These are phyloP conservation scores for Acropora yongei DNA, from an alignment of 64 coral and sea anemone genomes.

Conservation along the genomic window DNA sequence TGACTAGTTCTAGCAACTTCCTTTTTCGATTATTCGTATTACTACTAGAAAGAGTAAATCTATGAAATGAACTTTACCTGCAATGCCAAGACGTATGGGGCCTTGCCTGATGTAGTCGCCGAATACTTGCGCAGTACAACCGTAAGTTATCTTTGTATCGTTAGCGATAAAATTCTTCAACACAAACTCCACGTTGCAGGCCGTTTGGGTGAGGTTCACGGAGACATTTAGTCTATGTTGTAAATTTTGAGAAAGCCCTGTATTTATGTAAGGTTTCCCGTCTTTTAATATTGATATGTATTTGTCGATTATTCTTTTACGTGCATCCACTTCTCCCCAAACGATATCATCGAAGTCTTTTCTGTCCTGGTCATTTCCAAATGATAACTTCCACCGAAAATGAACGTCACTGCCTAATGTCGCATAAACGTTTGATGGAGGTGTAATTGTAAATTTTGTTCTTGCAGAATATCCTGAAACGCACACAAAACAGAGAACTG, in stretches of 20 bases:
- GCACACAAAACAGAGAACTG: neutral
- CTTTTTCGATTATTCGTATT: neutral
- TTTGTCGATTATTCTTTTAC: neutral
- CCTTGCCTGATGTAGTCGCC: neutral
- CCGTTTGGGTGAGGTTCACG: neutral
- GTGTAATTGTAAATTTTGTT: slow-evolving; percentile 4
- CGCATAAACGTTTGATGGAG: neutral
- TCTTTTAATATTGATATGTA: neutral
- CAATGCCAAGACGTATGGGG: neutral
- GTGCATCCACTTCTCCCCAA: neutral
- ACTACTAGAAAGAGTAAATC: neutral
- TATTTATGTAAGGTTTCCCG: neutral
- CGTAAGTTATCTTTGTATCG: neutral
- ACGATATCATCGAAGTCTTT: neutral
- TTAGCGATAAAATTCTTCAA: neutral
- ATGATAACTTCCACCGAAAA: neutral
- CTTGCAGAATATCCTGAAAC: neutral
- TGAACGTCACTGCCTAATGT: neutral
- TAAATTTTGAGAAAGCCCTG: too few relatives aligned
- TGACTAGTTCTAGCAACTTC: too few relatives aligned
- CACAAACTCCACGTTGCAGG: neutral
- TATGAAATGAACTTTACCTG: neutral
- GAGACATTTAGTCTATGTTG: neutral
- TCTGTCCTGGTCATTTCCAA: neutral
- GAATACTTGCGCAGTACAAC: neutral